A percentile compares a stretch with the other conserved stretches of the same genome.
phyloP scores from a whole-genome alignment of 2,888 invertebrate genomes.

The Caenorhabditis macrosperma region DNA sequence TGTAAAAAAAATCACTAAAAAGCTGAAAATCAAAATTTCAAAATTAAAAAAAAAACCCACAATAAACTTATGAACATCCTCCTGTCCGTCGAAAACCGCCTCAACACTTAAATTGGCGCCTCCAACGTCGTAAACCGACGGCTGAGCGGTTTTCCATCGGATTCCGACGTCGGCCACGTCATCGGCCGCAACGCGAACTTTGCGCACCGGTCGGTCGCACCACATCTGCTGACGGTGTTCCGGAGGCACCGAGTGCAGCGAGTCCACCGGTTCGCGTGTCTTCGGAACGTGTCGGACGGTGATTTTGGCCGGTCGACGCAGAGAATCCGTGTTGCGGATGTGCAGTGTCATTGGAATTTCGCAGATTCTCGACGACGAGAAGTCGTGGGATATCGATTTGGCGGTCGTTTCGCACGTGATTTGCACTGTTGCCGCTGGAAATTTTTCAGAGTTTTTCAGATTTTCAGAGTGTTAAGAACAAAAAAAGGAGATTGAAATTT shows the following conservation, averaged over 20 bases:
- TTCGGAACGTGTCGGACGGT: slow-evolving; percentile 34
- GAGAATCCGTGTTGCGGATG: slow-evolving; percentile 29
- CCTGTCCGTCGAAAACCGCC: slow-evolving; percentile 39
- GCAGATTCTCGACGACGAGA: slow-evolving; percentile 17
- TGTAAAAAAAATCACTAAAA: background rate
- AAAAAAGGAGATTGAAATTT: too few relatives aligned
- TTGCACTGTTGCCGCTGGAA: slow-evolving; percentile 22
- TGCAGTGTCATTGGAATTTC: slow-evolving; percentile 37
- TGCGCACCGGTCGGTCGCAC: slow-evolving; percentile 47
- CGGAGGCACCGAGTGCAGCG: slow-evolving; percentile 47
- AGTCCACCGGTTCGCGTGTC: slow-evolving; percentile 42
- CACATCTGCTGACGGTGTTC: slow-evolving; percentile 65
- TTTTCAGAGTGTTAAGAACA: background rate
- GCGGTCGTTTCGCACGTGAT: slow-evolving; percentile 22
- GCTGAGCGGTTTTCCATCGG: slow-evolving; percentile 33
- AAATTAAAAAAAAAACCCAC: background rate
- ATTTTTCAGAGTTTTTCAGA: background rate
- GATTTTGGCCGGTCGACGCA: slow-evolving; percentile 3
- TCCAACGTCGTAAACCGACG: slow-evolving; percentile 58
- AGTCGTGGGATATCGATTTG: slow-evolving; percentile 43
- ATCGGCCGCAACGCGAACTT: background rate
- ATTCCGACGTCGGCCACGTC: slow-evolving; percentile 1
- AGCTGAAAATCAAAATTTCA: background rate
- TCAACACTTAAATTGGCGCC: slow-evolving; percentile 46
- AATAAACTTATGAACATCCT: background rate